Base-by-base conservation (phyloP, 2,113 vertebrate genomes). In the Brachyistius frenatus region DNA sequence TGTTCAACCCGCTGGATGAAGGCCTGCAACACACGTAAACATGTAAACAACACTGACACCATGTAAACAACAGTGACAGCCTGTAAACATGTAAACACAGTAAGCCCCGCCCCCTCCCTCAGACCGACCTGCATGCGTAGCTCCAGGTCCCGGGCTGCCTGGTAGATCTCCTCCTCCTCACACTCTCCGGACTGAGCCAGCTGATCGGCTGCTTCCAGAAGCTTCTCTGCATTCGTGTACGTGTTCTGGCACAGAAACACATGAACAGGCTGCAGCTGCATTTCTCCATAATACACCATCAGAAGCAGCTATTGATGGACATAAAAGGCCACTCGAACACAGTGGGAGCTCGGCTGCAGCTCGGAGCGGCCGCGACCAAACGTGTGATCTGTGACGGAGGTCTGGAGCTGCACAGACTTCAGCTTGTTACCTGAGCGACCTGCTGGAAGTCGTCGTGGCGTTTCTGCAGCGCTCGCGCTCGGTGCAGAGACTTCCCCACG, bases 391-490 rank as follows among this genome's bases (percentile, higher is more conserved):
- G 23, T 23, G 23, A 23, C 23, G 23, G 23, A 23, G 23, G 23
- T 23, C 30, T 53, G 15, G 33, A 37, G 4, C 4, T 37, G 37
- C 37, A 37, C 4, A 5, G 10, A 44, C 41, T 2, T 44, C 41
- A 7, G 49, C 49, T 5, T 52, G 1, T 44, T 52, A 99, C 98
- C 97, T 99, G 97, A 33, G 97, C 98, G 2, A 99, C 98, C 90
- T 99, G 97, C 95, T 99, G 97, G 89, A 99, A 99, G 92, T 99
- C 98, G 73, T 99, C 96, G 0, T 99, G 97, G 54, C 98, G 96
- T 88, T 99, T 99, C 93, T 99, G 98, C 87, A 99, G 94, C 0
- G 98, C 98, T 0, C 98, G 94, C 3, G 98, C 98, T 89, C 97
- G 94, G 83, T 99, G 97, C 3, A 99, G 92, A 31, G 97, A 97